Evolutionary conservation across 30 jellyfish, hydroid and myxozoan genomes (phyloP).

Genomic region (Clytia hemisphaerica): DNA sequence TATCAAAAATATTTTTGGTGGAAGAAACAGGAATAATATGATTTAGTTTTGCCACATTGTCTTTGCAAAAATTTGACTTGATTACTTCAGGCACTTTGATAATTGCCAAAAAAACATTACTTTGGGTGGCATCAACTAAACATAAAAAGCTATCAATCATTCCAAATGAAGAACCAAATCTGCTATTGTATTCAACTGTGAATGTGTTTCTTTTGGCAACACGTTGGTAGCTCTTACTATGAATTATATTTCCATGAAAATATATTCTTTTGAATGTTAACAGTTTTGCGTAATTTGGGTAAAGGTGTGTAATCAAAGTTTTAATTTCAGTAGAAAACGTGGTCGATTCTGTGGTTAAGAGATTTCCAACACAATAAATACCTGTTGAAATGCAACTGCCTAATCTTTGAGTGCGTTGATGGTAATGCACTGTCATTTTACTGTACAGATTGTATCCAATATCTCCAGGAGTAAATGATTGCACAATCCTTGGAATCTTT

Average conservation of each 20-base stretch:
- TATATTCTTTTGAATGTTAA: neutral
- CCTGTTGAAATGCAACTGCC: neutral
- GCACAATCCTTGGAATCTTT: neutral
- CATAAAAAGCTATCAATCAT: neutral
- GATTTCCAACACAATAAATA: neutral
- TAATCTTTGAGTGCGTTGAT: neutral
- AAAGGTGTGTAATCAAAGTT: neutral
- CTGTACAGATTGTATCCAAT: neutral
- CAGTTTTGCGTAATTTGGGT: neutral
- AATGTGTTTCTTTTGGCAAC: slow-evolving; percentile 1
- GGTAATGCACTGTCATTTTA: neutral
- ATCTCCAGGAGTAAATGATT: neutral
- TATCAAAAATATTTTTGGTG: neutral
- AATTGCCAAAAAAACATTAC: neutral
- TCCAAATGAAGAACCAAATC: neutral
- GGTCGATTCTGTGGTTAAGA: no score
- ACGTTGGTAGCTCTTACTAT: neutral
- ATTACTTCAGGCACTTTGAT: neutral
- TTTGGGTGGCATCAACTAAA: neutral
- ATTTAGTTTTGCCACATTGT: neutral
- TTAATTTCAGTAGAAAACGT: neutral
- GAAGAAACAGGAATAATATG: neutral
- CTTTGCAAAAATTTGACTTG: neutral
- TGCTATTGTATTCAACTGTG: neutral
- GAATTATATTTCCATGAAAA: slow-evolving; percentile 3